These are phyloP conservation scores for Cataglyphis cursor DNA, from an alignment of 2,888 invertebrate species.

Conservation along the genomic window DNA sequence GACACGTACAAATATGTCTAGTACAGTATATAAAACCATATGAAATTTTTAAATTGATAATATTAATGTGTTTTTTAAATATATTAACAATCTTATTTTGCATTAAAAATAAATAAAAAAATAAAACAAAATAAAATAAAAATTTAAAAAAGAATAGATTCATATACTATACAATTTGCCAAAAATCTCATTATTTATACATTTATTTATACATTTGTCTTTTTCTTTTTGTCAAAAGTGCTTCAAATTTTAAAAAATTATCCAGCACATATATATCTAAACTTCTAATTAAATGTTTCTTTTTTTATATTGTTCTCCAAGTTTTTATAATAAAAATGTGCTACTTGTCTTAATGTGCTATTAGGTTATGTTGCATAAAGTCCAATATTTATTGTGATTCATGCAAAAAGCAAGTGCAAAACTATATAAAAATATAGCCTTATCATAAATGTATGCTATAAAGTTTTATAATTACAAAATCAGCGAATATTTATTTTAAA, in stretches of 20 bases:
- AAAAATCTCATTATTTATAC: background rate
- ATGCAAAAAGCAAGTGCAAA: slow-evolving; percentile 58
- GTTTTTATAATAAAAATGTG: background rate
- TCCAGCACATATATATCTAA: background rate
- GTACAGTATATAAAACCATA: background rate
- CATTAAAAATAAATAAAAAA: background rate
- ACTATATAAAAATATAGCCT: background rate
- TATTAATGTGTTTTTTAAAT: background rate
- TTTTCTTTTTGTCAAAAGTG: background rate
- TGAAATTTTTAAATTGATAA: background rate
- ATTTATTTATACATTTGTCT: background rate
- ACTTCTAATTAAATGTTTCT: background rate
- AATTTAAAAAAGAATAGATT: slow-evolving; percentile 54
- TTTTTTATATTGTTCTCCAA: background rate
- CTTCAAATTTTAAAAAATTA: background rate
- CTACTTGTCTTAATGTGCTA: background rate
- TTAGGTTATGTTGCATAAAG: slow-evolving; percentile 76
- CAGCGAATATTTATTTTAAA: slow-evolving; percentile 45
- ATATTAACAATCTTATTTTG: background rate
- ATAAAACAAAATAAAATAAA: slow-evolving; percentile 47
- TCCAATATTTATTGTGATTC: slow-evolving; percentile 72
- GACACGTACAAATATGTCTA: background rate
- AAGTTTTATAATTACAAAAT: background rate
- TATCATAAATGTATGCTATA: background rate
- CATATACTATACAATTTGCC: slow-evolving; percentile 25